Conservation (phyloP, 2,113 vertebrate species). For the Gobius niger region DNA sequence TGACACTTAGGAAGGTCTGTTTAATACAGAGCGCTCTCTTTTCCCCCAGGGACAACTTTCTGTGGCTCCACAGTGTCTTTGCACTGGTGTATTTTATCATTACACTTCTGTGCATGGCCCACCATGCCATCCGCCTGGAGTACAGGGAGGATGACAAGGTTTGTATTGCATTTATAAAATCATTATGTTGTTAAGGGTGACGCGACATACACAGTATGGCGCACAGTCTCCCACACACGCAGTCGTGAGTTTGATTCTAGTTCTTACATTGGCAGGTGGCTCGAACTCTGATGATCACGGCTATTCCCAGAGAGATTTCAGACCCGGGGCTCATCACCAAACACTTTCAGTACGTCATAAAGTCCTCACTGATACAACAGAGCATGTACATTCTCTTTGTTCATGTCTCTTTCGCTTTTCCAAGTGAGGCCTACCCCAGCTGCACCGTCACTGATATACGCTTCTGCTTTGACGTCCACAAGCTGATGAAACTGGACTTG, state of each 20-base stretch:
- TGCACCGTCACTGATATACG: constrained; percentile 91
- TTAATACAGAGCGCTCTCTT: constrained; percentile 4
- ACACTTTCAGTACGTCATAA: constrained; percentile 90
- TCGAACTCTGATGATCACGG: constrained; percentile 92
- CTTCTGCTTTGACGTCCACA: constrained; percentile 90
- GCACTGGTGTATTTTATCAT: constrained; percentile 91
- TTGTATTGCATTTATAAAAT: constrained; percentile 34
- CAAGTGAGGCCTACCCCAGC: constrained; percentile 94
- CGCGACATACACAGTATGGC: not conserved
- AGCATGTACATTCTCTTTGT: not conserved
- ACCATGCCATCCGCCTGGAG: constrained; percentile 86
- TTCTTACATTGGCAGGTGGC: constrained; percentile 77
- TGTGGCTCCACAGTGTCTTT: constrained; percentile 93
- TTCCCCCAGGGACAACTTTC: constrained; percentile 81
- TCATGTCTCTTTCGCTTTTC: constrained; percentile 21
- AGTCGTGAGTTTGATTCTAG: too few relatives aligned
- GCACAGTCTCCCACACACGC: too few relatives aligned
- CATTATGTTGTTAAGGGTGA: not conserved
- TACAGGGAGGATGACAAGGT: constrained; percentile 90
- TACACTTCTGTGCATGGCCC: constrained; percentile 88
- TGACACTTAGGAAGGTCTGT: constrained; percentile 31
- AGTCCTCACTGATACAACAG: not conserved
- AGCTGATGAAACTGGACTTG: constrained; percentile 87
- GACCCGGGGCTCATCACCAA: constrained; percentile 90
- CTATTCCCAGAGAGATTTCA: constrained; percentile 88